A percentile compares a stretch with the other conserved stretches of the same genome.
Evolutionary conservation across 2,797 vertebrate species (phyloP).

Genomic region (Sus cebifrons): DNA sequence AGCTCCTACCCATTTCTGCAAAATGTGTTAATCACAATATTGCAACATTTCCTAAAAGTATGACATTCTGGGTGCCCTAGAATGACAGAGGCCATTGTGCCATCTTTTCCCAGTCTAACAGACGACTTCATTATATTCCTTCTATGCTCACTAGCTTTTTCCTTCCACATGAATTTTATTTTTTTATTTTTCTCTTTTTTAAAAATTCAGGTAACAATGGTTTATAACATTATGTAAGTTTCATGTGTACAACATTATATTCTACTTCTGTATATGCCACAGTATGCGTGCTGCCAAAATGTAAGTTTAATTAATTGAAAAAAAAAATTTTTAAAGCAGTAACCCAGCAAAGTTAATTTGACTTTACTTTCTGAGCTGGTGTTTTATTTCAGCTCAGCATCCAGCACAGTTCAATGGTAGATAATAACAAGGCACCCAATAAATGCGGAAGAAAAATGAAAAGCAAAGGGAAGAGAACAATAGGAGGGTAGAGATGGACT

Average conservation of each 20-base stretch:
- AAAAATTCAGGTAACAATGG: not conserved
- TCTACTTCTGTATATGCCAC: not conserved
- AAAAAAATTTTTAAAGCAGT: not conserved
- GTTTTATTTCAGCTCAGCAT: not conserved
- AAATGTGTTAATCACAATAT: constrained; percentile 47
- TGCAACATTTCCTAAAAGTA: constrained; percentile 54
- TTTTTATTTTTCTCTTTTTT: not conserved
- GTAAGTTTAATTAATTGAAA: not conserved
- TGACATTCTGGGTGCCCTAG: not conserved
- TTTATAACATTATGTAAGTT: not conserved
- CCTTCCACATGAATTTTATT: not conserved
- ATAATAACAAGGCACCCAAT: not conserved
- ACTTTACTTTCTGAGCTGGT: constrained; percentile 2
- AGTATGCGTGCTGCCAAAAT: not conserved
- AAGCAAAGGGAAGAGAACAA: constrained; percentile 20
- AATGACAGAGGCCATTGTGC: constrained; percentile 56
- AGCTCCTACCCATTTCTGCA: constrained; percentile 35
- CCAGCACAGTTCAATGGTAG: not conserved
- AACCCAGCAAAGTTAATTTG: not conserved
- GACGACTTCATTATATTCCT: constrained; percentile 40
- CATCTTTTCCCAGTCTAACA: not conserved
- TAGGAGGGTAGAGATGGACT: not conserved
- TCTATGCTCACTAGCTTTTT: not conserved
- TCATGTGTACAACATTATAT: not conserved
- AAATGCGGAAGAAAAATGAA: constrained; percentile 29